Base-by-base conservation (phyloP, 1,140 invertebrate genomes). In the Scaptomyza hsui region DNA sequence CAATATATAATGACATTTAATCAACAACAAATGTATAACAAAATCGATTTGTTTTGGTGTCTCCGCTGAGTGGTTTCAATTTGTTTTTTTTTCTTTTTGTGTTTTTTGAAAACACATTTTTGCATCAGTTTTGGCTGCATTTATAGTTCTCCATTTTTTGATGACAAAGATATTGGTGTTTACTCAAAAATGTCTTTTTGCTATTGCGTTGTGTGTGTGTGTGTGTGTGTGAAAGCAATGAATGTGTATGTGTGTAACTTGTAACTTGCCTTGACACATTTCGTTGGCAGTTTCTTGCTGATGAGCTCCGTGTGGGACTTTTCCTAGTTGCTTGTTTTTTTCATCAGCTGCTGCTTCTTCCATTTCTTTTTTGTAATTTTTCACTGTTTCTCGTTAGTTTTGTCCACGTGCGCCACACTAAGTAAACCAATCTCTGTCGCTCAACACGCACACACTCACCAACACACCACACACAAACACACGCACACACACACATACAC, bases 221-320 rank as follows among this genome's bases (percentile, higher is more conserved):
- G 13, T 52, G 13, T 32, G 19, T 44, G 13, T 24, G n/a, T 44
- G n/a, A n/a, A 4, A 24, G 24, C n/a, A 7, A 4, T 42, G 21
- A 9, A 9, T 51, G 13, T 45, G 55, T 41, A 4, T 68, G n/a
- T 76, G 45, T 59, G 42, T 55, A 41, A 51, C 9, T 16, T 45
- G 10, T 37, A 10, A 26, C 19, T 86, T 76, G 74, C 82, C 82
- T 86, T 86, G 82, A 86, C 82, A 86, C 67, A 86, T 86, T 82
- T 86, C 67, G 60, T 39, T 75, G 45, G 21, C 41, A 12, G 35
- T 32, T 57, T 56, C 63, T 18, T 59, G 72, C 75, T 26, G 21
- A 39, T 51, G 37, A 26, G 53, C 41, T 41, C 32, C n/a, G 32
- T 37, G 45, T 29, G 24, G 63, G 47, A 56, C 37, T 55, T 53